Conservation (phyloP, 2,113 vertebrate species). For the Melanostigma gelatinosum region DNA sequence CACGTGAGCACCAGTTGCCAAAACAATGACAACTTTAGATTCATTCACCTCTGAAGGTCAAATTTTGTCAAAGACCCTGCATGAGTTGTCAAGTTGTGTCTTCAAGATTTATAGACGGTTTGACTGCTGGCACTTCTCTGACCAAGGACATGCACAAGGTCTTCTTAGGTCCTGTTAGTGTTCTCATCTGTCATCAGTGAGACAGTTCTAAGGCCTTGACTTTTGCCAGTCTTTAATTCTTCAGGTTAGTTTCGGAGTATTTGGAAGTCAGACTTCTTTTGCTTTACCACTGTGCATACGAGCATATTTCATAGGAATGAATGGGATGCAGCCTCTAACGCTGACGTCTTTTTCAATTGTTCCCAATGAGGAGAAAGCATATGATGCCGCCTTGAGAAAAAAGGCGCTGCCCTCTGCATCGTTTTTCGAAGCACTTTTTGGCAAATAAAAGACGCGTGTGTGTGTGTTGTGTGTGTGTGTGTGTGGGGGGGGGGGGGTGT, state of each 20-base stretch:
- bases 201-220: not conserved
- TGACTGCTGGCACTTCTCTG: slow-evolving; percentile 6
- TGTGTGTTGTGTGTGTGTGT: too few relatives aligned
- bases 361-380: too few relatives aligned
- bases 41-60: slow-evolving; percentile 6
- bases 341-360: too few relatives aligned
- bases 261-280: too few relatives aligned
- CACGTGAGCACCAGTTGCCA: slow-evolving; percentile 5
- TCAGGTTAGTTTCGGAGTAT: not conserved
- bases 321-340: too few relatives aligned
- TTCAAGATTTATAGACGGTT: slow-evolving; percentile 24
- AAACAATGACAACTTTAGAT: slow-evolving; percentile 5
- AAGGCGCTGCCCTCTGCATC: too few relatives aligned
- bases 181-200: not conserved
- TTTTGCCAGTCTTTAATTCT: not conserved
- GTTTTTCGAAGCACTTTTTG: too few relatives aligned
- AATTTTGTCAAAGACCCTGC: not conserved
- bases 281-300: too few relatives aligned
- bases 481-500: not conserved
- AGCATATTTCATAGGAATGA: too few relatives aligned
- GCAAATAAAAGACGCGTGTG: too few relatives aligned
- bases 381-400: too few relatives aligned
- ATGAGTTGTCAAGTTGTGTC: not conserved
- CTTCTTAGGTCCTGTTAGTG: not conserved
- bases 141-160: not conserved